Conservation (phyloP, 92 coral and sea anemone genomes). For the Virgularia gustaviana region DNA sequence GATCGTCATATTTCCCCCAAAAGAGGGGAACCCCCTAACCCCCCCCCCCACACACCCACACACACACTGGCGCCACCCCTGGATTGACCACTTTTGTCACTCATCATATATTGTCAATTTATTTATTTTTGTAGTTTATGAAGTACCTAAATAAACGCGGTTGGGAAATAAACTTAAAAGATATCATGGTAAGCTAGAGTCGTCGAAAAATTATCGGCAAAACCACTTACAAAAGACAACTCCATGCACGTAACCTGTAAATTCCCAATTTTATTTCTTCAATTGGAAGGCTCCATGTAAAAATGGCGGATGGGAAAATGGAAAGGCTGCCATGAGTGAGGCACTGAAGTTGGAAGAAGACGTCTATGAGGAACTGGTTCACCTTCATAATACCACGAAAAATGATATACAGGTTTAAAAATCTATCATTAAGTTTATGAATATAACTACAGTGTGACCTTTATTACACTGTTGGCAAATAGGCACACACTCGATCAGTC, state of each 20-base stretch:
- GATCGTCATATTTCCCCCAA: too few relatives aligned
- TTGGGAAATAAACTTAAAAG: conserved; percentile 62
- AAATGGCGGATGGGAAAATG: conserved; percentile 72
- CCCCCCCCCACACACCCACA: too few relatives aligned
- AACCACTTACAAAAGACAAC: background rate
- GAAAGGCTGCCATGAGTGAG: conserved; percentile 63
- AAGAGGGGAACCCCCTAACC: too few relatives aligned
- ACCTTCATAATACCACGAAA: conserved; percentile 20
- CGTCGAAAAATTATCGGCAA: background rate
- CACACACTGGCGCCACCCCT: too few relatives aligned
- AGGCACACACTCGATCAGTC: too few relatives aligned
- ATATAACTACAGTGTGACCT: background rate
- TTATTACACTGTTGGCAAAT: background rate
- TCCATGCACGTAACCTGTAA: background rate
- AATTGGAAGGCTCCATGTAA: too few relatives aligned
- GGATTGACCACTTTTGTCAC: too few relatives aligned
- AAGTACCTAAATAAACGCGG: conserved; percentile 83
- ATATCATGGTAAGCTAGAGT: conserved; percentile 51
- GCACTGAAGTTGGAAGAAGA: conserved; percentile 65
- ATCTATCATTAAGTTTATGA: background rate
- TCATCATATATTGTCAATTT: too few relatives aligned
- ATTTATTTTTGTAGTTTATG: conserved; percentile 64
- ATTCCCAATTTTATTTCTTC: background rate
- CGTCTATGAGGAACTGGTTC: conserved; percentile 50
- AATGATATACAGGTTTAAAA: conserved; percentile 36